Conservation (phyloP, 2,797 vertebrate species). For the Megaceryle alcyon region DNA sequence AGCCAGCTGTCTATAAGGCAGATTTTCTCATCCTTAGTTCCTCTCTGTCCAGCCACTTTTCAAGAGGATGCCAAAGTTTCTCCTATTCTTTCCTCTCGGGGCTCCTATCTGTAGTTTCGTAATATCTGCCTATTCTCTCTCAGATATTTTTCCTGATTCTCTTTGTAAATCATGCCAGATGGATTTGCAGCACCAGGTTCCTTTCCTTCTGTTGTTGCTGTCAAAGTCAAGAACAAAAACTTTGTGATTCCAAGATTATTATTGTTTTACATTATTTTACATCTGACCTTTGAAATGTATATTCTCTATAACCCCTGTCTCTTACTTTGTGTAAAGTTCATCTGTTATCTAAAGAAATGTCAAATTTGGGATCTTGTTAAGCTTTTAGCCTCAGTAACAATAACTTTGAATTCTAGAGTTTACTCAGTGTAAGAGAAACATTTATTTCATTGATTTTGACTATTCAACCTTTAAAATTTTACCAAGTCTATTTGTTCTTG, state of each 20-base stretch:
- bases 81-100: background rate
- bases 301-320: slow-evolving; percentile 38
- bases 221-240: slow-evolving; percentile 50
- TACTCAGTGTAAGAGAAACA: slow-evolving; percentile 42
- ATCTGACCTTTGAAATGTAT: slow-evolving; percentile 61
- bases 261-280: slow-evolving; percentile 30
- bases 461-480: slow-evolving; percentile 48
- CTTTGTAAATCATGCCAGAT: background rate
- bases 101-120: background rate
- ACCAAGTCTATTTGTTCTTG: slow-evolving; percentile 18
- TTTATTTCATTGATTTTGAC: slow-evolving; percentile 47
- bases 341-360: slow-evolving; percentile 60
- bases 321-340: slow-evolving; percentile 68
- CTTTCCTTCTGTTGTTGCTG: background rate
- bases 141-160: background rate
- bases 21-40: background rate
- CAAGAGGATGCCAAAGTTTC: background rate
- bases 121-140: slow-evolving; percentile 1
- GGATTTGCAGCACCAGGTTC: slow-evolving; percentile 2
- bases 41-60: background rate
- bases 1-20: background rate
- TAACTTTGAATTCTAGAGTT: slow-evolving; percentile 39
- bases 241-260: slow-evolving; percentile 11
- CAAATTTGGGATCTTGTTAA: slow-evolving; percentile 50
- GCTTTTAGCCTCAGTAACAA: slow-evolving; percentile 9